These are phyloP conservation scores for Rousettus madagascariensis DNA, from an alignment of 2,797 vertebrate species.

Conservation along the genomic window DNA sequence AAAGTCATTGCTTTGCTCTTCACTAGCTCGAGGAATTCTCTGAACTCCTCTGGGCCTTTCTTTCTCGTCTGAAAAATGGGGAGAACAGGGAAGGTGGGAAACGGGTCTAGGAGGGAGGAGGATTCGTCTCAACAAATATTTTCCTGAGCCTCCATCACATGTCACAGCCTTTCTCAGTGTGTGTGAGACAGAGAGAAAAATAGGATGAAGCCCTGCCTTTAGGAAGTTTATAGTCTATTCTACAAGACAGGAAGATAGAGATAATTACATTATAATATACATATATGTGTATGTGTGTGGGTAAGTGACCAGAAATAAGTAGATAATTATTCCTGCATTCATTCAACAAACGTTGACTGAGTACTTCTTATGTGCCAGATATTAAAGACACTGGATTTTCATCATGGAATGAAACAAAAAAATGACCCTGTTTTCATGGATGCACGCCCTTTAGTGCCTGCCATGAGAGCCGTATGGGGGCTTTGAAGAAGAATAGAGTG, in stretches of 20 bases:
- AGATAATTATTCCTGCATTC: not conserved
- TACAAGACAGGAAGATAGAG: not conserved
- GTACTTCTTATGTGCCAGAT: not conserved
- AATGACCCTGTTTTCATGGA: not conserved
- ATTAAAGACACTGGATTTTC: not conserved
- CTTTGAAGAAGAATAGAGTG: not conserved
- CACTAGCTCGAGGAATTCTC: not conserved
- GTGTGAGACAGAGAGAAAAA: not conserved
- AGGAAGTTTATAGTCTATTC: not conserved
- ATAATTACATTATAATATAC: not conserved
- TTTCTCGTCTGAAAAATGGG: not conserved
- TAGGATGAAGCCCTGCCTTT: rapidly evolving
- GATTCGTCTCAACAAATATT: not conserved
- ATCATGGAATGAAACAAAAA: not conserved
- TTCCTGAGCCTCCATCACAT: not conserved
- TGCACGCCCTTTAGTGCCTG: rapidly evolving
- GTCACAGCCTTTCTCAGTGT: not conserved
- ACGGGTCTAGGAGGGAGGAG: not conserved
- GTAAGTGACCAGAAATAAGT: no score
- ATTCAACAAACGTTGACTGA: not conserved
- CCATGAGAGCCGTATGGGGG: no score
- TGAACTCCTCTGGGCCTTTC: not conserved
- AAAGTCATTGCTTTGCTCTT: not conserved
- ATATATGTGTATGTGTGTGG: no score
- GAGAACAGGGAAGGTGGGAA: not conserved